phyloP scores from a whole-genome alignment of 2,797 vertebrate species.

The Parauchenoglanis ngamensis region DNA sequence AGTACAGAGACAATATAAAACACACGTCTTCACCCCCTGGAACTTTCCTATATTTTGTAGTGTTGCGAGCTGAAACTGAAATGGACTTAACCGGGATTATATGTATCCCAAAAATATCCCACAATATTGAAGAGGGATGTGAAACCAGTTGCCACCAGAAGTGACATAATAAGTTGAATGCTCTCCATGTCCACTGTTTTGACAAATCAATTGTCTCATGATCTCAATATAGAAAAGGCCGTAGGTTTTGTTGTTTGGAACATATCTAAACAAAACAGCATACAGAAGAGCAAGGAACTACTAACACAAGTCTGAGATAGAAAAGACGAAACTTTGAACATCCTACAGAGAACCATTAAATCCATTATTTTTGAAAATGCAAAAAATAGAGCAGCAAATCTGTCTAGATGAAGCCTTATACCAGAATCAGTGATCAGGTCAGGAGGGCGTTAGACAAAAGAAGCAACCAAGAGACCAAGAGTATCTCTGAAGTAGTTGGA shows the following conservation, averaged over 20 bases:
- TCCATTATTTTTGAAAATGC: not conserved
- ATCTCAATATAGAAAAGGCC: not conserved
- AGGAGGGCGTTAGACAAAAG: not conserved
- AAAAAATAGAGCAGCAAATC: not conserved
- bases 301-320: not conserved
- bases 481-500: not conserved
- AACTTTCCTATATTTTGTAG: not conserved
- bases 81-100: not conserved
- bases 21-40: not conserved
- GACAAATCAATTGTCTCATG: not conserved
- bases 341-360: not conserved
- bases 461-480: not conserved
- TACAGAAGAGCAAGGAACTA: not conserved
- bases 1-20: not conserved
- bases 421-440: not conserved
- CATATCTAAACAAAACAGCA: not conserved
- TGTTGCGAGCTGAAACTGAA: not conserved
- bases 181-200: not conserved
- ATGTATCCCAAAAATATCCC: too few species aligned
- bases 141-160: not conserved
- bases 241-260: not conserved
- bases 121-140: not conserved
- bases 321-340: not conserved
- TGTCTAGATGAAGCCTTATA: not conserved
- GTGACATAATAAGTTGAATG: not conserved